Evolutionary conservation across 2,113 vertebrate species (phyloP), one percentile per base, ranked within the genome.

Genomic region (Apaloderma vittatum): DNA sequence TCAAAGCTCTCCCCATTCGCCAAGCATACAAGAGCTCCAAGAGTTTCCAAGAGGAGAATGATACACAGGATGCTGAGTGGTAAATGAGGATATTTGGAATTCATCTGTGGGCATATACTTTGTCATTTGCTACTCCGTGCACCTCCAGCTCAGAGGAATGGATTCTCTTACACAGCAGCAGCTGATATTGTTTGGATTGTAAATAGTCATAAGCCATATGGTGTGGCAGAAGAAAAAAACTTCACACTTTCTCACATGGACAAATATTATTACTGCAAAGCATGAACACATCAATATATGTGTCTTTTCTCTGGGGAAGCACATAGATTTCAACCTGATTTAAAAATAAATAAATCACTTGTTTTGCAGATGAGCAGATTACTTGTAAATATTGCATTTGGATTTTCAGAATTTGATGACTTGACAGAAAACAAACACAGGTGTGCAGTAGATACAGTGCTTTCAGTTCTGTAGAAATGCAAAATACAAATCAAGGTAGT

Each of bases 141-240:
- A 94, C 96, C 97, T 97, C 92, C 94, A 94, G 96, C 96, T 97
- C 89, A 92, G 78, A 94, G 74, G 94, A 97, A 95, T 82, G 91
- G 76, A 82, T 96, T 95, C 96, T 95, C 89, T 45, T 73, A 90
- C 17, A 75, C 93, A 82, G 92, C 81, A 90, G 94, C 98, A 98
- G 98, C 96, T 98, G 98, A 97, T 97, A 95, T 77, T 97, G 86
- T 98, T 98, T 98, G 97, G 93, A 97, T 94, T 97, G 92, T 96
- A 98, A 97, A 98, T 87, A 96, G 96, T 97, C 97, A 97, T 97
- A 94, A 97, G 94, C 98, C 98, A 98, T 98, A 98, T 98, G 98
- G 98, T 86, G 58, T 94, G 96, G 79, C 93, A 98, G 91, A 95
- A 96, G 90, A 96, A 95, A 97, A 93, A 96, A 97, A 78, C 91